Evolutionary conservation across 2,113 vertebrate species (phyloP).

Genomic region (Pimephales promelas): DNA sequence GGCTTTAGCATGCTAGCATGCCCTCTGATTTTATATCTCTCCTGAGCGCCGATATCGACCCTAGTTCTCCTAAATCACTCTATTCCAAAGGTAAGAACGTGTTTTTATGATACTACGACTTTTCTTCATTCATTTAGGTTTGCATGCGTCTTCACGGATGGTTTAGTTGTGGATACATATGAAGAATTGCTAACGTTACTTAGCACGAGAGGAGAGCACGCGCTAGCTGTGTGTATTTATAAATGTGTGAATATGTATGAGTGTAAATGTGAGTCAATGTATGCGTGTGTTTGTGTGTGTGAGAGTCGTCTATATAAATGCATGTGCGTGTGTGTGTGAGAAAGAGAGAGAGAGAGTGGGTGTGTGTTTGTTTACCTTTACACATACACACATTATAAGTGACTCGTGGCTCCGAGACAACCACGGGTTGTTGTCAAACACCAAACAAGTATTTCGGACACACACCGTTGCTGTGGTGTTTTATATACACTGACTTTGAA

Average conservation of each 20-base stretch:
- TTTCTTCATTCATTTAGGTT: background rate
- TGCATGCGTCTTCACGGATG: background rate
- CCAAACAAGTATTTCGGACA: background rate
- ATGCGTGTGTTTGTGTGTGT: background rate
- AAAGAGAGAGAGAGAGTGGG: background rate
- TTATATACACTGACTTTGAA: background rate
- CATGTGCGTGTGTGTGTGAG: background rate
- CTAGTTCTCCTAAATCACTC: slow-evolving; percentile 91
- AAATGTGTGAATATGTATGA: background rate
- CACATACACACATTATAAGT: slow-evolving; percentile 20
- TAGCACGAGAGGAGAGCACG: slow-evolving; percentile 25
- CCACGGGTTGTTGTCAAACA: background rate
- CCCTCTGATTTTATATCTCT: slow-evolving; percentile 97
- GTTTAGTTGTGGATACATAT: background rate
- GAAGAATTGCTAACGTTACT: slow-evolving; percentile 21
- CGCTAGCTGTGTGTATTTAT: slow-evolving; percentile 13
- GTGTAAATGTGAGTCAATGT: background rate
- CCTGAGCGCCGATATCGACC: slow-evolving; percentile 92
- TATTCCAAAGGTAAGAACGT: slow-evolving; percentile 90
- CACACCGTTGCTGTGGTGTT: background rate
- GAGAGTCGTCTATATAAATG: background rate
- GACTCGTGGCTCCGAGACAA: slow-evolving; percentile 7
- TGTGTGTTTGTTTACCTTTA: slow-evolving; percentile 26
- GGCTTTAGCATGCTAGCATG: slow-evolving; percentile 82
- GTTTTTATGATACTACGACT: background rate